A percentile compares a stretch with the other conserved stretches of the same genome.
These are phyloP conservation scores for Hestina assimilis DNA, from an alignment of 1,140 invertebrate genomes.

Conservation along the genomic window DNA sequence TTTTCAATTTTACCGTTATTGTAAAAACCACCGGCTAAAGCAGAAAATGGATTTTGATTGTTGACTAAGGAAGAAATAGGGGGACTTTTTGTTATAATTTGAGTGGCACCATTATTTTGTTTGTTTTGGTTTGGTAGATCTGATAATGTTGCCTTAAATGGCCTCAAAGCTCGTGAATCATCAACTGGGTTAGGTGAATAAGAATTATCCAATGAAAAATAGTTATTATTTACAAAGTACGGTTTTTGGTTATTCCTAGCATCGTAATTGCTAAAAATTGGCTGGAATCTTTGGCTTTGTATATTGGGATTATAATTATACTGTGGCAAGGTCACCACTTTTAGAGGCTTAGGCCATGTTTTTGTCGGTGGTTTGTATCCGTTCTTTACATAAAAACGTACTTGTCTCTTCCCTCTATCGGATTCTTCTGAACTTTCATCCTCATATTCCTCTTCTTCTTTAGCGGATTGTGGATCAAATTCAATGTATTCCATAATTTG, in stretches of 20 bases:
- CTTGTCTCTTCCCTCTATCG: conserved; percentile 74
- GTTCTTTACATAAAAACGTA: conserved; percentile 65
- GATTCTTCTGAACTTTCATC: conserved; percentile 41
- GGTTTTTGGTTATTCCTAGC: conserved; percentile 34
- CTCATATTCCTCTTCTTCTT: conserved; percentile 34
- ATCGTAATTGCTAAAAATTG: conserved; percentile 38
- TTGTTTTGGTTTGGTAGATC: conserved; percentile 48
- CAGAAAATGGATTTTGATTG: conserved; percentile 67
- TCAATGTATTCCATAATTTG: conserved; percentile 61
- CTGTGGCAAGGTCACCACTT: conserved; percentile 45
- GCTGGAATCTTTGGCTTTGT: conserved; percentile 45
- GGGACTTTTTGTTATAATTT: conserved; percentile 76
- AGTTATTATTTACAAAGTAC: conserved; percentile 35
- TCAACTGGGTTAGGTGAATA: conserved; percentile 44
- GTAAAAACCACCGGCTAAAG: conserved; percentile 79
- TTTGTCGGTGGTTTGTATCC: conserved; percentile 49
- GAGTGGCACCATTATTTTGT: conserved; percentile 44
- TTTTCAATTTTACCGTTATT: conserved; percentile 65
- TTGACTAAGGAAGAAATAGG: conserved; percentile 70
- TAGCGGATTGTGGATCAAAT: conserved; percentile 27
- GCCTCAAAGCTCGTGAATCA: conserved; percentile 39
- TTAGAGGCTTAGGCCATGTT: conserved; percentile 48
- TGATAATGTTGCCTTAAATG: conserved; percentile 59
- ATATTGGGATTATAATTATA: conserved; percentile 48
- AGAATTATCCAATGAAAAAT: conserved; percentile 46